A percentile compares a stretch with the other conserved stretches of the same genome.
Evolutionary conservation across 2,113 vertebrate genomes (phyloP).

Genomic region (Entosphenus tridentatus): DNA sequence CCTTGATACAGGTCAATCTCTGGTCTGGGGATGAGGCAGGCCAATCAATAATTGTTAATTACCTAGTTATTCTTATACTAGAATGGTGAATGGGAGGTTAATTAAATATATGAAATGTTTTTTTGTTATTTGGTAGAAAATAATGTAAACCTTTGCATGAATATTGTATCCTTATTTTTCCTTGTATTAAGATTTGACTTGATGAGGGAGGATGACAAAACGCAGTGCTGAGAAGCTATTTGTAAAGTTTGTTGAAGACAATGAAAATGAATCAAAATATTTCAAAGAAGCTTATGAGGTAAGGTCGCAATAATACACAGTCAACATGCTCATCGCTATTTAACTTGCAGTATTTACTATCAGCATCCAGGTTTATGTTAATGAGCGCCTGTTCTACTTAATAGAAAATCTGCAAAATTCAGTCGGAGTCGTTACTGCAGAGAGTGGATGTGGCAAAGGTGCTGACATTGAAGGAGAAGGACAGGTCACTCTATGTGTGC

Average conservation of each 20-base stretch:
- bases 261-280: conserved; percentile 28
- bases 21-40: too few relatives aligned
- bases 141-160: too few relatives aligned
- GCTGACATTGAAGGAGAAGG: conserved; percentile 41
- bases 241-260: conserved; percentile 58
- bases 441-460: conserved; percentile 38
- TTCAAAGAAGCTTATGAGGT: conserved; percentile 64
- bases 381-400: fast-evolving
- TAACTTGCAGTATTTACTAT: neutral
- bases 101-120: too few relatives aligned
- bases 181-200: too few relatives aligned
- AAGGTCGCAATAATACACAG: conserved; percentile 11
- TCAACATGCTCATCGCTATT: neutral
- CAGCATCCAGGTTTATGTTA: fast-evolving
- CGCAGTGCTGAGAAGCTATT: conserved; percentile 29
- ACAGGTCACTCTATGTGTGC: conserved; percentile 73
- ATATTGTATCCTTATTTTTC: too few relatives aligned
- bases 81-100: too few relatives aligned
- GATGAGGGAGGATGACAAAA: conserved; percentile 30
- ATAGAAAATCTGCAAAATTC: conserved; percentile 66
- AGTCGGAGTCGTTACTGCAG: conserved; percentile 65
- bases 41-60: too few relatives aligned
- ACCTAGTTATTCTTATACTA: too few relatives aligned
- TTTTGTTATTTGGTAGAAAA: too few relatives aligned
- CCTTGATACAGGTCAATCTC: too few relatives aligned